Evolutionary conservation across 37 sponge, comb jelly and placozoan genomes (phyloP).

Genomic region (Tethya wilhelma): DNA sequence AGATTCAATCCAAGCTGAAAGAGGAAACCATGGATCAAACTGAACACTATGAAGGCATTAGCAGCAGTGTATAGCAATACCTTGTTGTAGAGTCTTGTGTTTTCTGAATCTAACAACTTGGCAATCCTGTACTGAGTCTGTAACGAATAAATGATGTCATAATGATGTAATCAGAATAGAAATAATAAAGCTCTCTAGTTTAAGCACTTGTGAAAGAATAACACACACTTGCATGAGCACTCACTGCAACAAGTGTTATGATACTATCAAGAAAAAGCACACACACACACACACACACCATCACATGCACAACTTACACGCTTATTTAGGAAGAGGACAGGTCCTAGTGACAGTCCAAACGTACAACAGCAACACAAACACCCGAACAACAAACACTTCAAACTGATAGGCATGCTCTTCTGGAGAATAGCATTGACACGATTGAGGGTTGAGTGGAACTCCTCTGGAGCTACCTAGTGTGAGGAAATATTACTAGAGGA

Average conservation of each 20-base stretch:
- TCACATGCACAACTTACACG: conserved; percentile 44
- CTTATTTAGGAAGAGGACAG: conserved; percentile 76
- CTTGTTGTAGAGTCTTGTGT: conserved; percentile 81
- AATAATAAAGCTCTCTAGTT: no score
- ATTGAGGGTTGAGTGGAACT: conserved; percentile 73
- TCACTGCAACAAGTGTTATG: no score
- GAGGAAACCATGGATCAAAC: neutral
- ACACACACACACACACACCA: neutral
- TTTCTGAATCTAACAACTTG: conserved; percentile 76
- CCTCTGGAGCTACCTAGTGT: conserved; percentile 90
- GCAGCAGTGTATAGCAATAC: conserved; percentile 18
- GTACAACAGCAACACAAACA: conserved; percentile 94
- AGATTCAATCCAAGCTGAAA: conserved; percentile 79
- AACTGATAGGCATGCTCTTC: conserved; percentile 68
- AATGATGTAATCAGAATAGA: neutral
- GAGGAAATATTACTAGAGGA: neutral
- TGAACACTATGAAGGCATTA: neutral
- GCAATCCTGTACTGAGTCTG: conserved; percentile 77
- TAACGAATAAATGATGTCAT: neutral
- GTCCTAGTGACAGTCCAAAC: conserved; percentile 80
- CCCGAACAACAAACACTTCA: conserved; percentile 81
- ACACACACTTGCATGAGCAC: no score
- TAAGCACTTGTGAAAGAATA: no score
- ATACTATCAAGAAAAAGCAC: no score
- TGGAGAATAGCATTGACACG: conserved; percentile 70